Percentiles rank a stretch among this genome's conserved stretches.
Evolutionary conservation across 2,888 invertebrate species (phyloP).

Genomic region (Cantharis lateralis): DNA sequence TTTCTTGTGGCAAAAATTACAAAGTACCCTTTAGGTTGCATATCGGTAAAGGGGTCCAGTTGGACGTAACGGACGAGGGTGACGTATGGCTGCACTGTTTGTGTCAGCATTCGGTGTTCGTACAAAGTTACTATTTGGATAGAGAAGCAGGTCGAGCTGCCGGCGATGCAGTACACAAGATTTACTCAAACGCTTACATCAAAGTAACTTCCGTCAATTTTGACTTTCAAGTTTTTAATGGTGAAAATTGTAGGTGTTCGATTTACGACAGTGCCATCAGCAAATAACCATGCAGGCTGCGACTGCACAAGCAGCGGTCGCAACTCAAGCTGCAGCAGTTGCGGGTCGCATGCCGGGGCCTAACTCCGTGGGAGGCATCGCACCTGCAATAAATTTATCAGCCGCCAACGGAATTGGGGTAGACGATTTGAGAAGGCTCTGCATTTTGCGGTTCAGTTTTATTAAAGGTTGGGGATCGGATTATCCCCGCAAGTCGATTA

Average conservation of each 20-base stretch:
- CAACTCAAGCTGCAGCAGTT: slow-evolving; percentile 96
- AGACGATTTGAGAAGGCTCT: slow-evolving; percentile 93
- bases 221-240: not conserved
- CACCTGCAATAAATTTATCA: slow-evolving; percentile 77
- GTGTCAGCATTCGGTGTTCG: slow-evolving; percentile 97
- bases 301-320: slow-evolving; percentile 91
- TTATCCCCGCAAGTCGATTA: slow-evolving; percentile 95
- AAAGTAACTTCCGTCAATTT: slow-evolving; percentile 66
- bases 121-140: slow-evolving; percentile 97
- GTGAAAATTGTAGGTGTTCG: slow-evolving; percentile 77
- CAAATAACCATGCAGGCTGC: slow-evolving; percentile 98
- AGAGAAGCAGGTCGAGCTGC: slow-evolving; percentile 94
- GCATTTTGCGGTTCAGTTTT: slow-evolving; percentile 95
- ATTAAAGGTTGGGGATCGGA: slow-evolving; percentile 99
- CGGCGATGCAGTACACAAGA: slow-evolving; percentile 98
- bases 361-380: slow-evolving; percentile 70
- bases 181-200: slow-evolving; percentile 96
- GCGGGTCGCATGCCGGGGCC: slow-evolving; percentile 89
- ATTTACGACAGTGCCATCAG: slow-evolving; percentile 94
- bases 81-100: slow-evolving; percentile 97
- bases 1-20: not conserved
- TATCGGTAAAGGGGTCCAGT: slow-evolving; percentile 96
- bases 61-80: slow-evolving; percentile 90
- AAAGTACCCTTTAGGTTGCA: slow-evolving; percentile 66
- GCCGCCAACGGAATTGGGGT: slow-evolving; percentile 98